Percentiles rank a stretch among this genome's conserved stretches.
phyloP scores from a whole-genome alignment of 2,797 vertebrate genomes.

The Danio aesculapii region DNA sequence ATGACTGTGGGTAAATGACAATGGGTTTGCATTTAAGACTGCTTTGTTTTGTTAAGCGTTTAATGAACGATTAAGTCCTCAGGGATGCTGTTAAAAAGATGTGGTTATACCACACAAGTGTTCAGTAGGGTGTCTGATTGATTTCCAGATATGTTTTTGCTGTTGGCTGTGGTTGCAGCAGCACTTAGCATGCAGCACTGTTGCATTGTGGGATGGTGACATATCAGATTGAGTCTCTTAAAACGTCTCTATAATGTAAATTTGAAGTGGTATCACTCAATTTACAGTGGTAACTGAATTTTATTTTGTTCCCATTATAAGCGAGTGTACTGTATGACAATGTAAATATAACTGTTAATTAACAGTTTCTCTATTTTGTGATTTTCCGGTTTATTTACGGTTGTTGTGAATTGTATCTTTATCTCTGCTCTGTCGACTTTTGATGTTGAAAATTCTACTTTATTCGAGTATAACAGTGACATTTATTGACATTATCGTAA shows the following conservation, averaged over 20 bases:
- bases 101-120: slow-evolving; percentile 6
- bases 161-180: not conserved
- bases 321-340: too few relatives aligned
- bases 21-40: not conserved
- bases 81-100: slow-evolving; percentile 2
- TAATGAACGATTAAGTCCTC: not conserved
- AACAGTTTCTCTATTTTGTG: too few relatives aligned
- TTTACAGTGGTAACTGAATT: too few relatives aligned
- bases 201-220: slow-evolving; percentile 7
- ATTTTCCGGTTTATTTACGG: too few relatives aligned
- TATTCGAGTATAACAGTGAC: too few relatives aligned
- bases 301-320: too few relatives aligned
- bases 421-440: too few relatives aligned
- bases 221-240: not conserved
- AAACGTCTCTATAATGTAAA: not conserved
- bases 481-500: too few relatives aligned
- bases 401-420: too few relatives aligned
- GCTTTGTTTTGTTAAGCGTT: not conserved
- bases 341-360: too few relatives aligned
- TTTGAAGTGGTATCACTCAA: not conserved
- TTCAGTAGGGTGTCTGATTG: not conserved
- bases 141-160: not conserved
- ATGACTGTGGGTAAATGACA: not conserved
- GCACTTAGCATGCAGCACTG: not conserved
- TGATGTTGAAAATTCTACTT: too few relatives aligned